A percentile compares a stretch with the other conserved stretches of the same genome.
These are phyloP conservation scores for Lepidochitona cinerea DNA, from an alignment of 2,888 invertebrate genomes.

Conservation along the genomic window DNA sequence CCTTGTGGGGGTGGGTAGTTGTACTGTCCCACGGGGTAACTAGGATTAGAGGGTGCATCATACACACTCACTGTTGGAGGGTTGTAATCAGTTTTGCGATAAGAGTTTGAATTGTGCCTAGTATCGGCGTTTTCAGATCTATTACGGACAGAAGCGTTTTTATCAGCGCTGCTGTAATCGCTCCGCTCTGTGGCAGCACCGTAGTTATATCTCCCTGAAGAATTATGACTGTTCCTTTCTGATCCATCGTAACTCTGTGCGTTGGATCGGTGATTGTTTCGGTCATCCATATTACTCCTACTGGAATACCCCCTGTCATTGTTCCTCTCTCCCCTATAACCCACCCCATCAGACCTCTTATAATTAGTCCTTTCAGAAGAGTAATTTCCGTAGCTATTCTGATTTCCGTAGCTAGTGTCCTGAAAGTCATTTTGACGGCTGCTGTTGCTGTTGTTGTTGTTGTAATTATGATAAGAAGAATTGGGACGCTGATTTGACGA, in stretches of 20 bases:
- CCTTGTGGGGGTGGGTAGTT: not conserved
- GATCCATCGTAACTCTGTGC: slow-evolving; percentile 5
- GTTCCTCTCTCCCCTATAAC: not conserved
- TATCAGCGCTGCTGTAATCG: not conserved
- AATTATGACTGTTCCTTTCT: slow-evolving; percentile 11
- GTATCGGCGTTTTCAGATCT: too few species aligned
- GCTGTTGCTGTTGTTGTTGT: not conserved
- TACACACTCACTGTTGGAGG: not conserved
- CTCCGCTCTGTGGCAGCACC: not conserved
- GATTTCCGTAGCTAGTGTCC: not conserved
- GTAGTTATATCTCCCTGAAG: not conserved
- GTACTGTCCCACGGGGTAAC: not conserved
- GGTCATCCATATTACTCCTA: not conserved
- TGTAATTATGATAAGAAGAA: not conserved
- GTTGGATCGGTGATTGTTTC: slow-evolving; percentile 9
- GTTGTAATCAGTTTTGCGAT: not conserved
- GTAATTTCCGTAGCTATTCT: not conserved
- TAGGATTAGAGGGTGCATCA: not conserved
- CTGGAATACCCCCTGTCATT: not conserved
- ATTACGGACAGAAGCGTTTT: too few species aligned
- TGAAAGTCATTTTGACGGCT: not conserved
- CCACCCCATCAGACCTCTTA: not conserved
- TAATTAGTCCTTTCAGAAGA: not conserved
- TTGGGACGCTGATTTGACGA: not conserved
- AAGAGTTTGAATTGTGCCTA: not conserved